Base-by-base conservation (phyloP, 2,113 vertebrate genomes). In the Agelaius tricolor region DNA sequence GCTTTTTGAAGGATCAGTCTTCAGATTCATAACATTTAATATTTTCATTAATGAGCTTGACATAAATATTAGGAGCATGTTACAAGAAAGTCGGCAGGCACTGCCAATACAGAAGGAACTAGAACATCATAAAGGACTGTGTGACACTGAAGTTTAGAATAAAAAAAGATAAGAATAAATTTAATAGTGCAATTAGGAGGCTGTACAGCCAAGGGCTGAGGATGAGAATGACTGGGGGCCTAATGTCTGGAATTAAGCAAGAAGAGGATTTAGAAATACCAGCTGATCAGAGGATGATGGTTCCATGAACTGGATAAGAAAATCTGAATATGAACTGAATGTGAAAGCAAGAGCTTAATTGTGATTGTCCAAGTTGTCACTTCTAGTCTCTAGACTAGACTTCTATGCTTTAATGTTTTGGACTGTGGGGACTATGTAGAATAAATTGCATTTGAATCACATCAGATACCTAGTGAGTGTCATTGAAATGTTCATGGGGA, bases 21-120 rank as follows among this genome's bases (percentile, higher is more conserved):
- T 86, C 58, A 77, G 30, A 77, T 90, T 90, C 30, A 5, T 85
- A 55, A 41, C 16, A 23, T 80, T 94, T 90, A 83, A 73, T 94
- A 65, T 88, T 93, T 95, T 95, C 55, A 39, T 92, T 96, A 96
- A 95, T 89, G 89, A 94, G 28, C 39, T 81, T 86, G 73, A 81
- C 80, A 57, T 89, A 95, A 96, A 93, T 90, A 96, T 92, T 96
- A 90, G 76, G 65, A 89, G 22, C 13, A 6, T 81, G 52, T 94
- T 91, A 89, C 55, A 51, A 31, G 61, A n/a, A 93, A 89, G 76
- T 87, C 0, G 47, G 89, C 93, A 93, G 80, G 65, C 47, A 28
- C 31, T 96, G 94, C 94, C 95, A 94, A 61, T 91, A 89, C 93
- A 92, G 68, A 84, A 72, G 57, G 28, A 92, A 61, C 47, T 89